Base-by-base conservation (phyloP, 2,888 invertebrate genomes). In the Drosophila atripex region DNA sequence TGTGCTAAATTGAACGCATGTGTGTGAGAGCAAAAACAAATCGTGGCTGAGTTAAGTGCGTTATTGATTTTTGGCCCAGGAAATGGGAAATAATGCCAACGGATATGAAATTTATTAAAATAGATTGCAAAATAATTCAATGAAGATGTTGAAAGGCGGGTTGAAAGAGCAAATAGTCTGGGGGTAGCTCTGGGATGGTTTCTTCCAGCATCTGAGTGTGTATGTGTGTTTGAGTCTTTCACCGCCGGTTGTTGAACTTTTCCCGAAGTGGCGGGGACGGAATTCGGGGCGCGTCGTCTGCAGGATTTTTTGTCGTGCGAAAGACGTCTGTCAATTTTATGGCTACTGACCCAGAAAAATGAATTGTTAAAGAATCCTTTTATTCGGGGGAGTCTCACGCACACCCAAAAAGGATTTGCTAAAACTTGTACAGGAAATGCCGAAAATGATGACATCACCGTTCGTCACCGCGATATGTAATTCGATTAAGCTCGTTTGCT, bases 51-150 rank as follows among this genome's bases (percentile, higher is more conserved):
- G 75, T 59, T 51, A 57, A 54, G 66, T 82, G 75, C 84, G 73
- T 73, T 84, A 84, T 84, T 84, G 84, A 84, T 84, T 84, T 84
- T 79, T 63, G 73, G 53, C 55, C 55, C 59, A 52, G 64, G 50
- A 71, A 60, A 60, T 60, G 53, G 73, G 63, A 66, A 73, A 72
- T 82, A 74, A 75, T 58, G 71, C 73, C 69, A 68, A 60, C 73
- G 77, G 71, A 83, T 73, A 88, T 79, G 64, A 63, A 78, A 80
- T 75, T 73, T 75, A 88, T 84, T 76, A 79, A 83, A 77, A 75
- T 76, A 73, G 72, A 88, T 85, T 80, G 80, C 71, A 69, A 78
- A 80, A 76, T 86, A 88, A 88, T 85, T 86, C 57, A 76, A 86
- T 86, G 58, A 88, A 73, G 66, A 30, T 56, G 56, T 63, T 60